Evolutionary conservation across 2,888 invertebrate species (phyloP).

Genomic region (Azorinus chamasolen): DNA sequence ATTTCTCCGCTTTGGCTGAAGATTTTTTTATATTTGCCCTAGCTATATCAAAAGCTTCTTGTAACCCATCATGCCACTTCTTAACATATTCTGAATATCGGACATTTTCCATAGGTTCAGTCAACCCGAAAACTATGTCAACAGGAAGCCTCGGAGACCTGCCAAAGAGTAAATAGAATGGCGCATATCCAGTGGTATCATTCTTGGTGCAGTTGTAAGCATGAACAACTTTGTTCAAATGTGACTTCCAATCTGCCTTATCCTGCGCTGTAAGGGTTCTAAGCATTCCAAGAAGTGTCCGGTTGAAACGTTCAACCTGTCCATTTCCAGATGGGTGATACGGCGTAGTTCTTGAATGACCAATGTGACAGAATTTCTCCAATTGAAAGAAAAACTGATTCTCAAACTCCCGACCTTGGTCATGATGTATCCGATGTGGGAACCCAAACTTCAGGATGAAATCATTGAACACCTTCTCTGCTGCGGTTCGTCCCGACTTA

Average conservation of each 20-base stretch:
- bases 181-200: conserved; percentile 32
- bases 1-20: conserved; percentile 2
- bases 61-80: conserved; percentile 33
- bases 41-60: conserved; percentile 47
- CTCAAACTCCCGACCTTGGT: conserved; percentile 53
- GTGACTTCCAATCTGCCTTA: conserved; percentile 43
- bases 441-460: conserved; percentile 41
- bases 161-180: conserved; percentile 25
- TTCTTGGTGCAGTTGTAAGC: conserved; percentile 36
- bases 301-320: no score
- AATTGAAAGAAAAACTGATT: conserved; percentile 43
- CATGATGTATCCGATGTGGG: conserved; percentile 44
- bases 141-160: conserved; percentile 10
- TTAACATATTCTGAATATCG: conserved; percentile 20
- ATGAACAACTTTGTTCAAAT: conserved; percentile 40
- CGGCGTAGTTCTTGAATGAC: not conserved
- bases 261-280: conserved; percentile 11
- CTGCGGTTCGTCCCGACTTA: conserved; percentile 37
- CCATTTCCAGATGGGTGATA: no score
- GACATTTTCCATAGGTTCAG: not conserved
- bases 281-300: conserved; percentile 10
- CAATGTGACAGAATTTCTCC: conserved; percentile 23
- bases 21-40: conserved; percentile 21
- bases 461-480: conserved; percentile 49
- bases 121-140: conserved; percentile 28